Percentiles rank a stretch among this genome's conserved stretches.
These are phyloP conservation scores for Camponotus floridanus DNA, from an alignment of 1,140 invertebrate species.

Conservation along the genomic window DNA sequence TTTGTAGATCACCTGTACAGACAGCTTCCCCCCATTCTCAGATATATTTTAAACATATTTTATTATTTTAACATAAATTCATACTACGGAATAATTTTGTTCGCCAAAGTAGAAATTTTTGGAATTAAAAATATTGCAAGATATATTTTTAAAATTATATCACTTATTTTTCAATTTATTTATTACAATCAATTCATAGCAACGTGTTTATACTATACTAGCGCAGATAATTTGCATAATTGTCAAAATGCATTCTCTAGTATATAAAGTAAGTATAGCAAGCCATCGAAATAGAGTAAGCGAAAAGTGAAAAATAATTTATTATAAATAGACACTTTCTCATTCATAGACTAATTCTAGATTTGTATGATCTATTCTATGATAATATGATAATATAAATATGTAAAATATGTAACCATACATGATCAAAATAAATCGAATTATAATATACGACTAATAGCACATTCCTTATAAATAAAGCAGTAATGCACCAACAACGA, in stretches of 20 bases:
- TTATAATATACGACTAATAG: constrained; percentile 19
- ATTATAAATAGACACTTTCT: not conserved
- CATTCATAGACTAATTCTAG: constrained; percentile 8
- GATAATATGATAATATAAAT: constrained; percentile 8
- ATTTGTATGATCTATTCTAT: not conserved
- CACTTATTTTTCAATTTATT: no score
- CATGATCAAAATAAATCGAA: not conserved
- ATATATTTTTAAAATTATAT: not conserved
- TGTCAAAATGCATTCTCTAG: no score
- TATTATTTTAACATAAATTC: constrained; percentile 5
- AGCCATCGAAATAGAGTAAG: no score
- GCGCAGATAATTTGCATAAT: no score
- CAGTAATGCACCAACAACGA: constrained; percentile 15
- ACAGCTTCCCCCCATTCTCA: not conserved
- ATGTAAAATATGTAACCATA: not conserved
- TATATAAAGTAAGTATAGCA: no score
- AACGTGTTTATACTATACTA: no score
- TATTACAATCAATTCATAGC: no score
- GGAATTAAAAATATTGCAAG: not conserved
- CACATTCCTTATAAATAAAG: constrained; percentile 41
- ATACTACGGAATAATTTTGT: not conserved
- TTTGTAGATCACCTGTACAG: not conserved
- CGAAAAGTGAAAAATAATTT: not conserved
- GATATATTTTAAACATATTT: not conserved
- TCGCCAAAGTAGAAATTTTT: not conserved